A percentile compares a stretch with the other conserved stretches of the same genome.
Conservation (phyloP, 2,888 invertebrate species). For the Drosophila yooni region DNA sequence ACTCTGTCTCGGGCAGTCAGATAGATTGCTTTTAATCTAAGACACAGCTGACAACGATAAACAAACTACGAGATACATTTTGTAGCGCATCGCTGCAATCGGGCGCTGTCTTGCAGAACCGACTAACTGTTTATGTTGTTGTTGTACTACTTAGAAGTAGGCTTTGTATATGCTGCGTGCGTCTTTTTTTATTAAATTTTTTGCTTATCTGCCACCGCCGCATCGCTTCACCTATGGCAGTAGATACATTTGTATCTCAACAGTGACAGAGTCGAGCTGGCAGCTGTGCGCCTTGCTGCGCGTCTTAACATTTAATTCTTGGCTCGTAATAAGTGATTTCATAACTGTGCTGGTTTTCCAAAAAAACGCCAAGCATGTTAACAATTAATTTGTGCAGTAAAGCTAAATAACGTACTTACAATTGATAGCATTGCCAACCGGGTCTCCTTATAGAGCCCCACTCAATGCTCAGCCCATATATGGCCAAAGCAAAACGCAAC, state of each 20-base stretch:
- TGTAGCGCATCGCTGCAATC: constrained; percentile 71
- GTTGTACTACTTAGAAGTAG: constrained; percentile 22
- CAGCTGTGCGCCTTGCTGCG: constrained; percentile 38
- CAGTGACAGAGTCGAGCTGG: constrained; percentile 54
- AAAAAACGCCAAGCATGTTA: constrained; percentile 45
- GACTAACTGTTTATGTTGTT: constrained; percentile 65
- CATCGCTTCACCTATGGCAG: constrained; percentile 31
- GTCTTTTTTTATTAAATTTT: not conserved
- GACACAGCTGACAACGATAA: constrained; percentile 57
- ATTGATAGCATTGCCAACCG: constrained; percentile 63
- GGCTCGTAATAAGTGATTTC: constrained; percentile 53
- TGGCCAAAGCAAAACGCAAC: constrained; percentile 47
- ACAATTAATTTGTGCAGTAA: constrained; percentile 61
- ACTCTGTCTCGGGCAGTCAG: constrained; percentile 16
- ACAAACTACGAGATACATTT: constrained; percentile 48
- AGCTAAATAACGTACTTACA: constrained; percentile 39
- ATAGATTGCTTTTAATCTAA: constrained; percentile 51
- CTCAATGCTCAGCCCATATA: constrained; percentile 51
- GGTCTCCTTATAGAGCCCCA: constrained; percentile 63
- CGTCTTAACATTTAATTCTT: constrained; percentile 12
- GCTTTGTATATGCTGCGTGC: constrained; percentile 46
- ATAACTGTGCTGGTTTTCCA: constrained; percentile 51
- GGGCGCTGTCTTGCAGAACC: constrained; percentile 68
- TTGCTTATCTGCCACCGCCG: constrained; percentile 61
- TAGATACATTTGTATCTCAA: constrained; percentile 66